Conservation (phyloP, 64 coral and sea anemone genomes). For the Catalaphyllia jardinei region DNA sequence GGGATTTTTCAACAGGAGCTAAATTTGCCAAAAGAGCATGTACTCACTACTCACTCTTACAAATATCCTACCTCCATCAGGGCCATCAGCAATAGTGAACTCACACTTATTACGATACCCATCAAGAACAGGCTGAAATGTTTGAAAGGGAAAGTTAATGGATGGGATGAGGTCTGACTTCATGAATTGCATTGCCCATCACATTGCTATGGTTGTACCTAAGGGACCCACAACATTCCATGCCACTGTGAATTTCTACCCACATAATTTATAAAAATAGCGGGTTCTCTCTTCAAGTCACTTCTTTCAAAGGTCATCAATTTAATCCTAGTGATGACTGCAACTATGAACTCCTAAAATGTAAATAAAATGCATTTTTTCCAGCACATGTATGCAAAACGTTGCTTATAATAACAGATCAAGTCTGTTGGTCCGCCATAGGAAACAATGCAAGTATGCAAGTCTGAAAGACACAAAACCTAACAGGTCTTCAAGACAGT, state of each 20-base stretch:
- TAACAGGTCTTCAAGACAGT: not conserved
- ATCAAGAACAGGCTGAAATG: constrained; percentile 92
- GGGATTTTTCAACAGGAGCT: not conserved
- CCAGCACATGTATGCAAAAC: too few relatives aligned
- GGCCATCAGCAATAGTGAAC: constrained; percentile 95
- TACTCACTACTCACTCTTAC: not conserved
- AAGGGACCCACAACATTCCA: not conserved
- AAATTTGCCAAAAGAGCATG: not conserved
- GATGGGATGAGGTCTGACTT: constrained; percentile 54
- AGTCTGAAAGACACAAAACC: not conserved
- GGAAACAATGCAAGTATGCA: too few relatives aligned
- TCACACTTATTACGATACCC: constrained; percentile 99
- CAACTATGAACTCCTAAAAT: too few relatives aligned
- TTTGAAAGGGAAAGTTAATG: constrained; percentile 59
- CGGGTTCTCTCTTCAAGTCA: too few relatives aligned
- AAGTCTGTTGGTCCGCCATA: too few relatives aligned
- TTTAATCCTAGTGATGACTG: too few relatives aligned
- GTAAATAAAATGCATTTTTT: too few relatives aligned
- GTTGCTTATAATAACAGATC: too few relatives aligned
- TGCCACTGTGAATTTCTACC: too few relatives aligned
- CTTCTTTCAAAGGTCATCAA: too few relatives aligned
- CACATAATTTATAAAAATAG: not conserved
- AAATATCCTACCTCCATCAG: constrained; percentile 85
- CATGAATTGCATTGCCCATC: not conserved
- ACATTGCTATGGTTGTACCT: constrained; percentile 14